phyloP scores from a whole-genome alignment of 2,888 invertebrate species.

The Chloroclystis v-ata region DNA sequence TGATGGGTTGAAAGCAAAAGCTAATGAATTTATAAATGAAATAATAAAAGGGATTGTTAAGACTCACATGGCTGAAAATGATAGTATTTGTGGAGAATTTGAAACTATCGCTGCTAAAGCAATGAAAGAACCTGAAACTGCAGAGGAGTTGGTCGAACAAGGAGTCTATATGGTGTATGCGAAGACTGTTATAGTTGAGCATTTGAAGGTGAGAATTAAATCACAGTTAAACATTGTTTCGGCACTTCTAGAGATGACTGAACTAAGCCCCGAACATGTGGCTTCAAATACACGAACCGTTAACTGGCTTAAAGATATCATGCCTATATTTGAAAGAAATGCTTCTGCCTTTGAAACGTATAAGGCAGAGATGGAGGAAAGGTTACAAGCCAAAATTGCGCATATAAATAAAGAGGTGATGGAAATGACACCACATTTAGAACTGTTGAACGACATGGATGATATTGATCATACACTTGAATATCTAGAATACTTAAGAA shows the following conservation, averaged over 20 bases:
- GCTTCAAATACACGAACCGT: conserved; percentile 88
- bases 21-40: conserved; percentile 77
- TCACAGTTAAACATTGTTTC: conserved; percentile 82
- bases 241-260: conserved; percentile 86
- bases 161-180: conserved; percentile 89
- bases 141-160: conserved; percentile 88
- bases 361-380: conserved; percentile 91
- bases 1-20: conserved; percentile 77
- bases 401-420: conserved; percentile 84
- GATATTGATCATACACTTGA: conserved; percentile 86
- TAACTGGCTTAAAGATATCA: conserved; percentile 89
- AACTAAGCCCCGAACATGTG: conserved; percentile 80
- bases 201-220: conserved; percentile 83
- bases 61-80: conserved; percentile 81
- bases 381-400: conserved; percentile 82
- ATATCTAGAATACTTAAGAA: conserved; percentile 87
- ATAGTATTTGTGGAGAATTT: conserved; percentile 84
- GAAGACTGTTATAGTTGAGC: conserved; percentile 83
- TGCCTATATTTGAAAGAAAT: conserved; percentile 88
- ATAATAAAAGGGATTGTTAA: conserved; percentile 81
- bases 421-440: conserved; percentile 85
- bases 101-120: conserved; percentile 83
- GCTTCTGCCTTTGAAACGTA: conserved; percentile 87
- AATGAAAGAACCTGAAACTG: conserved; percentile 84
- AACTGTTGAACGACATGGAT: conserved; percentile 90